Percentiles rank a stretch among this genome's conserved stretches.
Evolutionary conservation across 1,140 invertebrate species (phyloP).

Genomic region (Liolophura sinensis): DNA sequence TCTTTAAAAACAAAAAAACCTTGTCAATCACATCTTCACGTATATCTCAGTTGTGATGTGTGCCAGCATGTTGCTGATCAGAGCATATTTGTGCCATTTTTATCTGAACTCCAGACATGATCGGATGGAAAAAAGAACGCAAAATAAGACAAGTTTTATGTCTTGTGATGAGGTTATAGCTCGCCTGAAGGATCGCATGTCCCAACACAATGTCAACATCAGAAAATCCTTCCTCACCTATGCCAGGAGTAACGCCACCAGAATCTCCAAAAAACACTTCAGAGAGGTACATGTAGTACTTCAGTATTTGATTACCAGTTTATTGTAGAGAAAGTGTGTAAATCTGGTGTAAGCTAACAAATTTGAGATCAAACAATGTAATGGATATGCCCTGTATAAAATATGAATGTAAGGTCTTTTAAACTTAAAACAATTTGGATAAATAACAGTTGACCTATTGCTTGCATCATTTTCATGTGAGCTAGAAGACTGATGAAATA

Average conservation of each 20-base stretch:
- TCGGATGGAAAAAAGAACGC: slow-evolving; percentile 20
- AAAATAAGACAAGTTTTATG: slow-evolving; percentile 38
- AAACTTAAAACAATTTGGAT: too few relatives aligned
- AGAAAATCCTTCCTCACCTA: slow-evolving; percentile 42
- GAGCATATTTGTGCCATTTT: neutral
- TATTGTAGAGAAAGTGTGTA: neutral
- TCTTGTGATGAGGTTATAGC: slow-evolving; percentile 47
- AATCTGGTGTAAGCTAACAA: neutral
- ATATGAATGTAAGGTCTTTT: too few relatives aligned
- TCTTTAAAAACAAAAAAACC: too few relatives aligned
- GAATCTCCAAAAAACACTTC: slow-evolving; percentile 46
- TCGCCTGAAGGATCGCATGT: slow-evolving; percentile 46
- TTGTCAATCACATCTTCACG: neutral
- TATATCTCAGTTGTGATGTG: neutral
- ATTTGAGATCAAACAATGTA: neutral
- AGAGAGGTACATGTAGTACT: slow-evolving; percentile 42
- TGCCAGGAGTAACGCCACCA: slow-evolving; percentile 42
- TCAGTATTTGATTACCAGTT: neutral
- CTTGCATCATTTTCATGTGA: too few relatives aligned
- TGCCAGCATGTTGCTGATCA: neutral
- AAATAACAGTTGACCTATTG: too few relatives aligned
- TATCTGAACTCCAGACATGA: slow-evolving; percentile 27
- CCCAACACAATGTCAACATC: slow-evolving; percentile 38
- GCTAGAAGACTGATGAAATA: too few relatives aligned
- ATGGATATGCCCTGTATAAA: neutral